Percentiles rank a stretch among this genome's conserved stretches.
Evolutionary conservation across 2,113 vertebrate genomes (phyloP).

Genomic region (Vidua macroura): DNA sequence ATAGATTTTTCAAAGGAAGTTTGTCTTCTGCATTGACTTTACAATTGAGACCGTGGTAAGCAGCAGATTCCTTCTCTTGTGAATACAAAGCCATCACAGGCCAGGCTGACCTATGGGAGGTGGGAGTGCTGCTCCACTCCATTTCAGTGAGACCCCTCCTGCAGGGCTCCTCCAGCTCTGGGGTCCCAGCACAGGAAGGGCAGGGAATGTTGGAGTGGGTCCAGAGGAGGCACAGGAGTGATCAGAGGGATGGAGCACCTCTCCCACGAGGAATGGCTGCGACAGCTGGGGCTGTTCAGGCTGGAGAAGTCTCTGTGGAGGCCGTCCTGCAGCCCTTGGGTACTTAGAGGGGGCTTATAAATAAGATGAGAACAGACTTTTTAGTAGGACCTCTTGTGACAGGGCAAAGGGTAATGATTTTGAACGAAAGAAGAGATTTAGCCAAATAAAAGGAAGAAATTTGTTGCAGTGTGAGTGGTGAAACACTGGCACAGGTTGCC

Average conservation of each 20-base stretch:
- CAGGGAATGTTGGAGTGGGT: neutral
- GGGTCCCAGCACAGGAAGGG: no score
- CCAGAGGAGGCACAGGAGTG: neutral
- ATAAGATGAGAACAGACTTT: neutral
- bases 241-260: neutral
- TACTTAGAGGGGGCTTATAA: neutral
- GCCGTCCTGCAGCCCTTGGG: neutral
- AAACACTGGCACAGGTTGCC: neutral
- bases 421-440: neutral
- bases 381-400: neutral
- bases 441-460: neutral
- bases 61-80: neutral
- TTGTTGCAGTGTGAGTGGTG: no score
- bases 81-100: neutral
- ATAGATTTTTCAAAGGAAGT: neutral
- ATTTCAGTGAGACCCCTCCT: neutral
- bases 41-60: neutral
- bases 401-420: neutral
- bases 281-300: neutral
- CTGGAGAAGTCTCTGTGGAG: neutral
- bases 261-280: neutral
- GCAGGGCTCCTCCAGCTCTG: neutral
- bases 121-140: neutral
- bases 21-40: neutral
- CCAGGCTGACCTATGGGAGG: rapidly evolving